Evolutionary conservation across 23 tunicate genomes (phyloP), one percentile per base, ranked within the genome.

Genomic region (Clavelina lepadiformis): DNA sequence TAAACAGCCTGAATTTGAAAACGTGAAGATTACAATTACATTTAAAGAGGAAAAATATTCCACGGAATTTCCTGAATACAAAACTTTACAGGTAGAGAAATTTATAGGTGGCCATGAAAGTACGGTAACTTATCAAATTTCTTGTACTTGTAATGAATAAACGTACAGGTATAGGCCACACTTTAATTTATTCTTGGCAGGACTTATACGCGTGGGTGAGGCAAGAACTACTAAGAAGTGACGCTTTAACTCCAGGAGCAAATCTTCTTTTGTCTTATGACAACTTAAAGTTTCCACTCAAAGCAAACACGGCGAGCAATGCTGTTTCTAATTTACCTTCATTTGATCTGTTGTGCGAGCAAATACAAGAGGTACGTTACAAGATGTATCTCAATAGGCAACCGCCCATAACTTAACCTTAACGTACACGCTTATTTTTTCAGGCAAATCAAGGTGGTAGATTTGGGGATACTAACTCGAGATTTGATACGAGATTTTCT

Each of bases 291-390:
- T 86, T 77, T 71, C 95, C 95, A 15, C 63, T 86, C 20, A 86
- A 86, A 72, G 83, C 95, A 58, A 86, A 78, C 70, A 77, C 95
- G 18, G 95, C 95, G 1, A 77, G 47, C 77, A 77, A 56, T 2
- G 36, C 75, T 20, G 20, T 86, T 1, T 31, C 73, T 3, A 64
- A 52, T 44, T 38, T 86, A 15, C 80, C 78, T 2, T 55, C 65
- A 20, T 55, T 44, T 25, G 38, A 35, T 27, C 78, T 86, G 47
- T 13, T 27, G 18, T 86, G 95, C 45, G 54, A 71, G 3, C 64
- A 77, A 55, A 56, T 86, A 18, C 25, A 26, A 20, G 41, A 77
- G 65, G 91, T 82, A 67, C 34, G 56, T 8, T 23, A 37, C 2
- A 30, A 28, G 27, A 21, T 49, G n/a, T n/a, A n/a, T n/a, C n/a